Evolutionary conservation across 1,140 invertebrate genomes (phyloP), one percentile per base, ranked within the genome.

Genomic region (Elysia chlorotica): DNA sequence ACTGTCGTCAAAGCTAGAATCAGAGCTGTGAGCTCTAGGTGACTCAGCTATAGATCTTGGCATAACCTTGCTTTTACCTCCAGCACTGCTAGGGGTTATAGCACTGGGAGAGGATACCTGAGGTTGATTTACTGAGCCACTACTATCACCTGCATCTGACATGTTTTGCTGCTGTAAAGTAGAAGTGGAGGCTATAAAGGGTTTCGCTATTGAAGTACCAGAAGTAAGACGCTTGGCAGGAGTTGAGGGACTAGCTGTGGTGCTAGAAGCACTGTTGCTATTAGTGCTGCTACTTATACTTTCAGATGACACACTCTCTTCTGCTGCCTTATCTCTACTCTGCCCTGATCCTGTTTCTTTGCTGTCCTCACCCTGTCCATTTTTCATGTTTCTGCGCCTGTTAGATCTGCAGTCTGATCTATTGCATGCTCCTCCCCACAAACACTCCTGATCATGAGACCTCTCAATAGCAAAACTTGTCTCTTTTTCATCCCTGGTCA

Each of bases 351-450:
- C 41, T n/a, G 41, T n/a, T n/a, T 59, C 56, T 28, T 59, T 28
- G 17, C 6, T 25, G 14, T 59, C 56, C 10, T 63, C 30, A 3
- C 28, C 59, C 28, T 61, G 23, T 19, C 69, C 69, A 57, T 71
- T 71, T 71, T 71, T 71, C 56, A 62, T 71, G 53, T 71, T 71
- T 33, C 69, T 28, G 19, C 69, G 38, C 2, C 69, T 35, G 30
- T 71, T 71, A 1, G 69, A 30, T 63, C 38, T 71, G 33, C 57
- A 71, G 23, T 71, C 69, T 33, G 69, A 71, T 3, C 69, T 33
- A 63, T 71, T 71, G 69, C 69, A 71, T 17, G 69, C 69, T 1
- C 69, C 69, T 41, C 59, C 59, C 69, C 69, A 71, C 25, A 71
- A 63, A 33, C 69, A 71, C 2, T 62, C 67, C 17, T 69, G 35